Evolutionary conservation across 2,797 vertebrate genomes (phyloP), one percentile per base, ranked within the genome.

Genomic region (Coregonus sp.): DNA sequence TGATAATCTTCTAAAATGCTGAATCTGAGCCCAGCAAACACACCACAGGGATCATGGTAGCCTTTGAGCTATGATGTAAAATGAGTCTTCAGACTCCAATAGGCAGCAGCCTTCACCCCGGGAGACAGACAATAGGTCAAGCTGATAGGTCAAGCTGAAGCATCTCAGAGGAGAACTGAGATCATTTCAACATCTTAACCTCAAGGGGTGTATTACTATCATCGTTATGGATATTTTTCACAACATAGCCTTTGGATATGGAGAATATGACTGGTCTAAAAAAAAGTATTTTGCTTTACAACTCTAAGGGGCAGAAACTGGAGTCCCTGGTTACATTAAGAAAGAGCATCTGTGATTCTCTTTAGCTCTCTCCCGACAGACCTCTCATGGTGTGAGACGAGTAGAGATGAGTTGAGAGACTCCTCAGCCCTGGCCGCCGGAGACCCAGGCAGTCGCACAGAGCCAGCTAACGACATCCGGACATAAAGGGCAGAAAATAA

Each of bases 221-320:
- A 90, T 92, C 91, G 91, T 92, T 90, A 93, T 86, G 84, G 83
- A 89, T 90, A 90, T 90, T 91, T 88, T 89, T 90, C 87, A 88
- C 87, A 90, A 90, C 88, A 90, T 84, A 82, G 90, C 92, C 91
- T 85, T 83, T 85, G 89, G 91, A 87, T 70, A 86, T n/a, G 15
- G 78, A 81, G 84, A 88, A 90, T 83, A 92, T 88, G 90, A 75
- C 82, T 79, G 81, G 82, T 88, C 86, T 86, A 47, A 9, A 82
- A 81, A 80, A 80, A 83, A 78, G 80, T 80, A 81, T 84, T 81
- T 73, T 78, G 76, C 86, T 87, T 83, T 78, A 40, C 59, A 77
- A 89, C 79, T 81, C 80, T 87, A 84, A 86, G 69, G 88, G 84
- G 86, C 80, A 86, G 77, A 87, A 77, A 86, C 80, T 86, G 77